Evolutionary conservation across 2,888 invertebrate species (phyloP).

Genomic region (Brachyopa scutellaris): DNA sequence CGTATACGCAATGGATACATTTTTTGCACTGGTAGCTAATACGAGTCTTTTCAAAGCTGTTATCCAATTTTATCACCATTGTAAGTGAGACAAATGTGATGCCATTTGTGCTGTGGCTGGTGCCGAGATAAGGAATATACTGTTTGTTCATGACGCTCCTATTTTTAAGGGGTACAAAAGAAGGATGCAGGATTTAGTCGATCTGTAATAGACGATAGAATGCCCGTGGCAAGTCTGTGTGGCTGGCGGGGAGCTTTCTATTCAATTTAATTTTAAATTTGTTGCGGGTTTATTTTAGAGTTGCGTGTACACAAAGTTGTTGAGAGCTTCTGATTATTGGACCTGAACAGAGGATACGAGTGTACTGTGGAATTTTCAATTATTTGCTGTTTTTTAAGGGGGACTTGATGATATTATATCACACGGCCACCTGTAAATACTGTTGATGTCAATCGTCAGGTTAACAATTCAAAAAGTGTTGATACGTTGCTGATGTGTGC

Average conservation of each 20-base stretch:
- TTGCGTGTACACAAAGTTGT: background rate
- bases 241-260: constrained; percentile 17
- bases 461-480: background rate
- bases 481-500: background rate
- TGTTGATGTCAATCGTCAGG: background rate
- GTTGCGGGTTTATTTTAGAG: constrained; percentile 12
- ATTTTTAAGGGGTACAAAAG: background rate
- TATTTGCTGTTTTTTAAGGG: constrained; percentile 7
- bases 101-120: constrained; percentile 47
- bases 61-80: constrained; percentile 63
- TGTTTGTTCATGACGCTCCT: constrained; percentile 4
- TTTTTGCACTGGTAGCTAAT: constrained; percentile 1
- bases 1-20: constrained; percentile 50
- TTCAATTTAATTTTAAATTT: constrained; percentile 51
- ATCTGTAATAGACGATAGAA: constrained; percentile 27
- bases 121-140: constrained; percentile 41
- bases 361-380: constrained; percentile 50
- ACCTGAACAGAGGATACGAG: too few relatives aligned
- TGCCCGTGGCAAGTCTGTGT: constrained; percentile 14
- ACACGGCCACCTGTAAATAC: background rate
- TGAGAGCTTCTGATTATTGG: constrained; percentile 27
- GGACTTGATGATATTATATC: background rate
- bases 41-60: constrained; percentile 33
- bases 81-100: constrained; percentile 66
- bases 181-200: constrained; percentile 28